These are phyloP conservation scores for Carposina sasakii DNA, from an alignment of 1,140 invertebrate genomes.

Conservation along the genomic window DNA sequence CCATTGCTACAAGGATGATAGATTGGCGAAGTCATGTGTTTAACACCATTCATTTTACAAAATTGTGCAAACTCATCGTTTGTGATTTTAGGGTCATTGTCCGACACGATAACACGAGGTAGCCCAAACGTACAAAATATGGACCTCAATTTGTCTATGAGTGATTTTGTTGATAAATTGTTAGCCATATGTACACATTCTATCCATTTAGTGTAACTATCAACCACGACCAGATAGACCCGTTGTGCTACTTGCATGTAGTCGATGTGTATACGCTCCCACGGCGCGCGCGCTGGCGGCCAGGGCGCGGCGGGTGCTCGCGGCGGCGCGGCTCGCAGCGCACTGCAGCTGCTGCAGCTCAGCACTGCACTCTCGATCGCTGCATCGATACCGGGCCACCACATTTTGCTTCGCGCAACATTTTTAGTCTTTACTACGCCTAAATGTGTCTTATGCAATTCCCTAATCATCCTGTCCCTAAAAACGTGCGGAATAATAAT, in stretches of 20 bases:
- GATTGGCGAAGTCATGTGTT: slow-evolving; percentile 2
- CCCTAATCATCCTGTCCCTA: not conserved
- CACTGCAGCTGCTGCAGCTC: slow-evolving; percentile 8
- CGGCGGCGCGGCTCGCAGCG: no score
- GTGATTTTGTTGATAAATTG: slow-evolving; percentile 11
- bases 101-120: not conserved
- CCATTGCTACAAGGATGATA: slow-evolving; percentile 6
- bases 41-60: slow-evolving; percentile 3
- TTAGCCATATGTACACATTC: slow-evolving; percentile 20
- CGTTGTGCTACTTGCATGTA: slow-evolving; percentile 16
- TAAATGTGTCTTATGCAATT: not conserved
- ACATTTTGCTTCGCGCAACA: not conserved
- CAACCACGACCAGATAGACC: slow-evolving; percentile 20
- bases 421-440: slow-evolving; percentile 1
- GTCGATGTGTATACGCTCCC: slow-evolving; percentile 22
- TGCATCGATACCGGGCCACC: slow-evolving; percentile 2
- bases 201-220: slow-evolving; percentile 21
- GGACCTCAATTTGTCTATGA: slow-evolving; percentile 20
- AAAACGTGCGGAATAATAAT: not conserved
- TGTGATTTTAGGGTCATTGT: slow-evolving; percentile 4
- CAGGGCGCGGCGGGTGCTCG: slow-evolving; percentile 10
- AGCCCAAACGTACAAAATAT: slow-evolving; percentile 1
- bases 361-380: slow-evolving; percentile 7
- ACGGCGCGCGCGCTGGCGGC: slow-evolving; percentile 1
- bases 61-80: not conserved